Conservation (phyloP, 2,113 vertebrate genomes). For the Salvelinus alpinus region DNA sequence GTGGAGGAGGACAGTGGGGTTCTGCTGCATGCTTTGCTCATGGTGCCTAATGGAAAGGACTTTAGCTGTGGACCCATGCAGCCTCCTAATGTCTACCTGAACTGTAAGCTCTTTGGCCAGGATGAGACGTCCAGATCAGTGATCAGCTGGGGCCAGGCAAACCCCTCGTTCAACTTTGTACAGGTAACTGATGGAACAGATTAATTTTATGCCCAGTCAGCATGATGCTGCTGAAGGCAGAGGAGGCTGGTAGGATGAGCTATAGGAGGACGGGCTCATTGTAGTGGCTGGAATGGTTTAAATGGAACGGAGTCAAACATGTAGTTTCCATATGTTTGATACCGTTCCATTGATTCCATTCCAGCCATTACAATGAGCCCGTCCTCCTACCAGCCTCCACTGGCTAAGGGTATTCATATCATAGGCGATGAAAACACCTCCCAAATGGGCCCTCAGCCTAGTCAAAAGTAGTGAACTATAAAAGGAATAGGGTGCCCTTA, state of each 20-base stretch:
- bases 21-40: constrained; percentile 84
- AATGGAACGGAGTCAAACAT: too few species aligned
- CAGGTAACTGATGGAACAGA: constrained; percentile 75
- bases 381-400: too few species aligned
- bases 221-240: not conserved
- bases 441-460: too few species aligned
- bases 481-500: too few species aligned
- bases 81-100: constrained; percentile 85
- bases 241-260: too few species aligned
- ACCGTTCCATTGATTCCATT: too few species aligned
- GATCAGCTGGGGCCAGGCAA: constrained; percentile 80
- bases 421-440: not conserved
- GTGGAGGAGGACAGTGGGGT: constrained; percentile 61
- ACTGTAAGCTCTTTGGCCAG: constrained; percentile 87
- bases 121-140: constrained; percentile 81
- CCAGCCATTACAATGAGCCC: too few species aligned
- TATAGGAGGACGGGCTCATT: too few species aligned
- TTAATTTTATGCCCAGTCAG: not conserved
- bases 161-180: constrained; percentile 84
- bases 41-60: constrained; percentile 89
- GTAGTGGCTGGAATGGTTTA: too few species aligned
- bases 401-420: not conserved
- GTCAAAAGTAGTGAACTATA: not conserved
- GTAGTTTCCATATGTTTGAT: too few species aligned
- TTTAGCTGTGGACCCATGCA: constrained; percentile 61